phyloP scores from a whole-genome alignment of 1,140 invertebrate species.

The Prorops nasuta region DNA sequence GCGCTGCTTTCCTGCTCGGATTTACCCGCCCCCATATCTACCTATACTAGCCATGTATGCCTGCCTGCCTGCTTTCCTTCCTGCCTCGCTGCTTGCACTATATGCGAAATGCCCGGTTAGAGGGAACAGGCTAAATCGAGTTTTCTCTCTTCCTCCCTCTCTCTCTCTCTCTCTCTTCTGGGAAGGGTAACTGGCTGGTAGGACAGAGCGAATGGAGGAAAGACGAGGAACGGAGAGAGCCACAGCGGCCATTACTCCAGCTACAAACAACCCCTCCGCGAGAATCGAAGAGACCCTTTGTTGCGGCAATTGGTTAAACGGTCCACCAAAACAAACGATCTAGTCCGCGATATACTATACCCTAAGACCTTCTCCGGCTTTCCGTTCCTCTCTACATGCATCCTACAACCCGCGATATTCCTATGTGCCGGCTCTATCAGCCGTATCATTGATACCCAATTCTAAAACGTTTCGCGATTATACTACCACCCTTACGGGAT shows the following conservation, averaged over 20 bases:
- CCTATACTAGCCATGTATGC: too few relatives aligned
- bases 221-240: slow-evolving; percentile 22
- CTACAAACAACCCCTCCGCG: slow-evolving; percentile 51
- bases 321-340: slow-evolving; percentile 40
- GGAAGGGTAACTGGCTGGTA: too few relatives aligned
- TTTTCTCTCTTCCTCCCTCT: slow-evolving; percentile 5
- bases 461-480: too few relatives aligned
- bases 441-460: too few relatives aligned
- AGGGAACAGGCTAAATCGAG: slow-evolving; percentile 28
- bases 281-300: slow-evolving; percentile 43
- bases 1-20: slow-evolving; percentile 43
- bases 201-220: too few relatives aligned
- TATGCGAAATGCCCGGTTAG: slow-evolving; percentile 28
- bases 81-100: too few relatives aligned
- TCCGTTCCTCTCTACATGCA: too few relatives aligned
- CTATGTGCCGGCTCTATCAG: too few relatives aligned
- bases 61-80: too few relatives aligned
- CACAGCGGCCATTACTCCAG: slow-evolving; percentile 50
- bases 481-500: too few relatives aligned
- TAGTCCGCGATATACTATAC: not conserved
- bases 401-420: too few relatives aligned
- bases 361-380: too few relatives aligned
- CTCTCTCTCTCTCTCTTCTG: not conserved
- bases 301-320: slow-evolving; percentile 53
- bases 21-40: slow-evolving; percentile 42